Percentiles rank a stretch among this genome's conserved stretches.
Evolutionary conservation across 2,797 vertebrate species (phyloP).

Genomic region (Neoniphon sammara): DNA sequence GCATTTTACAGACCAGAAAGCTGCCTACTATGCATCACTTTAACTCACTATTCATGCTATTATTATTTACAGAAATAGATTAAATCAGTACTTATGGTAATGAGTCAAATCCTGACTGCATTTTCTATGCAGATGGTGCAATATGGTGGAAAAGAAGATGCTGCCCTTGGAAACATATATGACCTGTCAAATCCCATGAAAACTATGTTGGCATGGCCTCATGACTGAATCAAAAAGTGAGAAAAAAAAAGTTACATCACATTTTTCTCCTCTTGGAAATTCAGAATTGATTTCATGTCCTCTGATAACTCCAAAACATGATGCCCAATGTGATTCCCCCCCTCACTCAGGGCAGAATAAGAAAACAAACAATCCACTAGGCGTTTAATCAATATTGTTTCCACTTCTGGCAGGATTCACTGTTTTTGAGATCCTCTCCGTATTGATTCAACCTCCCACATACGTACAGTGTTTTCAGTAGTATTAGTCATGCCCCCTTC

Average conservation of each 20-base stretch:
- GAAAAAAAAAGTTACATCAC: too few species aligned
- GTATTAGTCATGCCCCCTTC: slow-evolving; percentile 12
- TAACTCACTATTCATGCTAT: neutral
- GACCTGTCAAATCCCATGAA: neutral
- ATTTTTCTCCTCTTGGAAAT: neutral
- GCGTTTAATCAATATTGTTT: slow-evolving; percentile 35
- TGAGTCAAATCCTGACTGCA: neutral
- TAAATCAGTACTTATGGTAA: too few species aligned
- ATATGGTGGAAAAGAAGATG: neutral
- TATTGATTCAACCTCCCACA: slow-evolving; percentile 45
- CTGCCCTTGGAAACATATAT: neutral
- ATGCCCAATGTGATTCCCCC: neutral
- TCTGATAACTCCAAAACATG: neutral
- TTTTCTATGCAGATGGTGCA: neutral
- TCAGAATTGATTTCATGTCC: neutral
- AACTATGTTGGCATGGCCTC: too few species aligned
- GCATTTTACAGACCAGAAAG: neutral
- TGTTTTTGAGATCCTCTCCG: slow-evolving; percentile 21
- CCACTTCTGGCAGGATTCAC: slow-evolving; percentile 15
- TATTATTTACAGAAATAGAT: neutral
- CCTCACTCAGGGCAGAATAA: neutral
- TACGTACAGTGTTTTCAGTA: slow-evolving; percentile 15
- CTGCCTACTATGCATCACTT: neutral
- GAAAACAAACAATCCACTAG: slow-evolving; percentile 11
- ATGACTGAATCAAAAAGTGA: too few species aligned